Evolutionary conservation across 2,797 vertebrate species (phyloP).

Genomic region (Chiloscyllium punctatum): DNA sequence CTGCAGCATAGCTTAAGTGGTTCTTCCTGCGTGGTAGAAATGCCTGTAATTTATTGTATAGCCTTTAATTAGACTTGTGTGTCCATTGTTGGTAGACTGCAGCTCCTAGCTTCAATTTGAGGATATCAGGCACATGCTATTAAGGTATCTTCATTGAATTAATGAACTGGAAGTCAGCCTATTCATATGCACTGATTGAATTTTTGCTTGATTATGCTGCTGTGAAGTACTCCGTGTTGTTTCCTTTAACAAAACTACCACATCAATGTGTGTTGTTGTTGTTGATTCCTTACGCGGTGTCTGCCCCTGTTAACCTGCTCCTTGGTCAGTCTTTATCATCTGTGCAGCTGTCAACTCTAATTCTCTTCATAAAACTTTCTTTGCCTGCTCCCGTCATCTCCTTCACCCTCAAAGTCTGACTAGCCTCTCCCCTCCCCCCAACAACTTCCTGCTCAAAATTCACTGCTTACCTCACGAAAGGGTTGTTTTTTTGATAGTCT

Average conservation of each 20-base stretch:
- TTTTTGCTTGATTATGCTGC: neutral
- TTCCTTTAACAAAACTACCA: neutral
- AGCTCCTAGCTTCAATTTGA: neutral
- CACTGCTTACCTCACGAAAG: neutral
- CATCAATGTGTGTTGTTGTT: neutral
- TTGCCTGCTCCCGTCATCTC: neutral
- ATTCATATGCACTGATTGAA: neutral
- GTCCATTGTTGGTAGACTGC: neutral
- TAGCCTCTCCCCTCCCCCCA: constrained; percentile 21
- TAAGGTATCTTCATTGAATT: neutral
- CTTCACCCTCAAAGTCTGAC: neutral
- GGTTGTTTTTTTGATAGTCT: neutral
- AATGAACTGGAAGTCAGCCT: neutral
- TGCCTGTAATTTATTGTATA: neutral
- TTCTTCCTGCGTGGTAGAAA: neutral
- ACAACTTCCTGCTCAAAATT: neutral
- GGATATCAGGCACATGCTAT: neutral
- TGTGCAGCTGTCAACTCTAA: neutral
- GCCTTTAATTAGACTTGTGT: neutral
- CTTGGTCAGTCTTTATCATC: neutral
- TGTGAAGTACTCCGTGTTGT: neutral
- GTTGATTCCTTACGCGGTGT: neutral
- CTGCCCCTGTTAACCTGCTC: neutral
- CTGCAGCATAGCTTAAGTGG: neutral
- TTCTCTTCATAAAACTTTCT: neutral